These are phyloP conservation scores for Cotesia chilonis DNA, from an alignment of 1,140 invertebrate genomes.

Conservation along the genomic window DNA sequence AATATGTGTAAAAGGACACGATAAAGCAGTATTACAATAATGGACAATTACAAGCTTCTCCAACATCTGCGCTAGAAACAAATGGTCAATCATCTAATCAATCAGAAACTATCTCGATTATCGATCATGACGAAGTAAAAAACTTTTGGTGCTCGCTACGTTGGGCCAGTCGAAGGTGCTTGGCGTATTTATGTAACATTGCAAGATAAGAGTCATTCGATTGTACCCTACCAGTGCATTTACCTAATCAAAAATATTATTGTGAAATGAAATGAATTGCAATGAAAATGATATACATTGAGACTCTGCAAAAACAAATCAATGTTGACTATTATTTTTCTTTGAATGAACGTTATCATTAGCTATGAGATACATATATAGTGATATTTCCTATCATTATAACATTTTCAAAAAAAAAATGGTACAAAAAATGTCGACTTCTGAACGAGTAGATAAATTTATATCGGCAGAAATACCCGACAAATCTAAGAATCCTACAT, in stretches of 20 bases:
- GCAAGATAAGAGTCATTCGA: background rate
- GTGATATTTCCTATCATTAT: background rate
- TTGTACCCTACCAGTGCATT: background rate
- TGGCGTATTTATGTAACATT: no score
- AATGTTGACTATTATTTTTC: background rate
- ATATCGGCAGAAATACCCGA: no score
- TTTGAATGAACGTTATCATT: background rate
- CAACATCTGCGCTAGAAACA: background rate
- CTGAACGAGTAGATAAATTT: no score
- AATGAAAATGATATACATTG: background rate
- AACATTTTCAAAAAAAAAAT: background rate
- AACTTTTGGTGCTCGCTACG: no score
- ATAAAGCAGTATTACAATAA: background rate
- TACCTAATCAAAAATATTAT: background rate
- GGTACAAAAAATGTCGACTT: no score
- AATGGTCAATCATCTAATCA: no score
- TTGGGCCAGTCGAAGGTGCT: no score
- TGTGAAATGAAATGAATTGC: slow-evolving; percentile 6
- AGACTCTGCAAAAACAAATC: background rate
- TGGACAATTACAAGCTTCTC: background rate
- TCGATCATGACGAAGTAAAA: no score
- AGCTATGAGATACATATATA: background rate
- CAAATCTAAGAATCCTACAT: no score
- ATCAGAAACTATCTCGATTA: no score
- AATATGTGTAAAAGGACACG: no score